Conservation (phyloP, 2,888 invertebrate genomes). For the Acanthosoma haemorrhoidale region DNA sequence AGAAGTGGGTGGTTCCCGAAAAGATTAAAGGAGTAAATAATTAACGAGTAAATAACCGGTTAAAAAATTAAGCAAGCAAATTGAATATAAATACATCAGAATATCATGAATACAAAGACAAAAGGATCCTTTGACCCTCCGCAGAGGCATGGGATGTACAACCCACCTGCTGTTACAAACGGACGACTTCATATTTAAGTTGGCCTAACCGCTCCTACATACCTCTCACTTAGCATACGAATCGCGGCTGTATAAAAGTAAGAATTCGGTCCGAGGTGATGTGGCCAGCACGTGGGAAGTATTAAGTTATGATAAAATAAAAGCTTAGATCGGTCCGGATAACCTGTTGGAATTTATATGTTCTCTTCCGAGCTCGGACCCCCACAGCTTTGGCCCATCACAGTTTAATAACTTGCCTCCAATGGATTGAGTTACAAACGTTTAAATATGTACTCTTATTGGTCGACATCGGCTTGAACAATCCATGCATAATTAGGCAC, state of each 20-base stretch:
- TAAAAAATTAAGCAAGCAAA: too few species aligned
- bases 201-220: background rate
- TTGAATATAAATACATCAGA: too few species aligned
- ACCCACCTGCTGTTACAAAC: background rate
- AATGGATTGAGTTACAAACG: slow-evolving; percentile 10
- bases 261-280: background rate
- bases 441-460: slow-evolving; percentile 3
- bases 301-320: slow-evolving; percentile 10
- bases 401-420: background rate
- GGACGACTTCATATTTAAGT: slow-evolving; percentile 4
- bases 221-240: background rate
- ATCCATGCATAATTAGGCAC: too few species aligned
- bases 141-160: too few species aligned
- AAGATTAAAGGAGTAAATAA: too few species aligned
- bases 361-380: background rate
- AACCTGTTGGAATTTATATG: background rate
- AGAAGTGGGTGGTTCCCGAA: too few species aligned
- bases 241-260: background rate
- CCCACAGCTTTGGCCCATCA: background rate
- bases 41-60: too few species aligned
- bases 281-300: background rate
- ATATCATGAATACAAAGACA: too few species aligned
- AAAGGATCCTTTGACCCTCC: background rate
- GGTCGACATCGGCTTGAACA: too few species aligned
- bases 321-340: slow-evolving; percentile 2